phyloP scores from a whole-genome alignment of 2,888 invertebrate genomes.

The Gari tellinella region DNA sequence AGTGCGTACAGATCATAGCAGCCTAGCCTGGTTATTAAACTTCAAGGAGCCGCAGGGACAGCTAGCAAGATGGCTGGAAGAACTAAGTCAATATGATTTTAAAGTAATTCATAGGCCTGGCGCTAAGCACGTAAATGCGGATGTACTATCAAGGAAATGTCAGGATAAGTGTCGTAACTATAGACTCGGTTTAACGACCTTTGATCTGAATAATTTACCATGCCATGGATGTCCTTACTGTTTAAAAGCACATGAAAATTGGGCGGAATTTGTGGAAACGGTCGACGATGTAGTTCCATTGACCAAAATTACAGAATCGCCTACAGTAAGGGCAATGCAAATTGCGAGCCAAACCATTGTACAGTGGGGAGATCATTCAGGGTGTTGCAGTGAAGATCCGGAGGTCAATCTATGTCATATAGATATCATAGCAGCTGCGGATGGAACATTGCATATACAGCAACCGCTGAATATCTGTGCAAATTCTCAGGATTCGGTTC shows the following conservation, averaged over 20 bases:
- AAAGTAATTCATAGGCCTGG: conserved; percentile 16
- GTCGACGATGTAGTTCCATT: conserved; percentile 27
- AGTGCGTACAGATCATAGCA: too few relatives aligned
- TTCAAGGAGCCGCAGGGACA: too few relatives aligned
- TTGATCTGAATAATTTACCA: too few relatives aligned
- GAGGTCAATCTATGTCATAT: too few relatives aligned
- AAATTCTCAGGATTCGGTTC: neutral
- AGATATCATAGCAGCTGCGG: too few relatives aligned
- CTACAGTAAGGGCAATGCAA: neutral
- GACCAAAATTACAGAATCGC: neutral
- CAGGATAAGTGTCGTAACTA: too few relatives aligned
- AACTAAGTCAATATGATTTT: conserved; percentile 26
- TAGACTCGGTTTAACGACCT: too few relatives aligned
- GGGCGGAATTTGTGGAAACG: conserved; percentile 9
- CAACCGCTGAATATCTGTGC: neutral
- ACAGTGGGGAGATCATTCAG: too few relatives aligned
- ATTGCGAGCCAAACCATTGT: neutral
- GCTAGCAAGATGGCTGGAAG: too few relatives aligned
- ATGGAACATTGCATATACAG: too few relatives aligned
- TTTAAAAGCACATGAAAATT: conserved; percentile 8
- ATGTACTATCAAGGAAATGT: conserved; percentile 27
- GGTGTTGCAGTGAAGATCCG: neutral
- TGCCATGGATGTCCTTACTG: conserved; percentile 22
- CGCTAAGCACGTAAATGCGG: conserved; percentile 27
- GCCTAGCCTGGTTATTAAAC: too few relatives aligned